Conservation (phyloP, 35 echinoderm and acorn worm genomes). For the Nesometra sesokonis region DNA sequence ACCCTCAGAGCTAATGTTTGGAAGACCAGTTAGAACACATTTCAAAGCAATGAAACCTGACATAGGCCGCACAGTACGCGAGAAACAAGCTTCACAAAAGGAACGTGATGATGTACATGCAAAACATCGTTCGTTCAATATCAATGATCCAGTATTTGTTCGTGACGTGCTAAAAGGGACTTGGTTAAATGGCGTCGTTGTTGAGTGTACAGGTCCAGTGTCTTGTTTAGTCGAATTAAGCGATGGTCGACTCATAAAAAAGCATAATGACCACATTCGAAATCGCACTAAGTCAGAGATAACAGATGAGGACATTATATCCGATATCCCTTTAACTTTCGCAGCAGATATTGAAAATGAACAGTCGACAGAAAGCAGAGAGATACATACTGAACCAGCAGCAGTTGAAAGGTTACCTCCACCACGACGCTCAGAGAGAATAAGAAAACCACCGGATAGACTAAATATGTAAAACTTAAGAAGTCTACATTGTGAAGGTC, state of each 20-base stretch:
- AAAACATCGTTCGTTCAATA: background rate
- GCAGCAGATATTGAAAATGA: too few species aligned
- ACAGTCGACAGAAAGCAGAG: too few species aligned
- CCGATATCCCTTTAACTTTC: too few species aligned
- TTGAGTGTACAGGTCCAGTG: background rate
- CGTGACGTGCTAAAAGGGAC: background rate
- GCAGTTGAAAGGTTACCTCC: too few species aligned
- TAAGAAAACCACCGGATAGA: too few species aligned
- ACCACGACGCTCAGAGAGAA: too few species aligned
- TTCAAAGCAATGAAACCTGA: background rate
- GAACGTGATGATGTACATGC: background rate
- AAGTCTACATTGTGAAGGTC: too few species aligned
- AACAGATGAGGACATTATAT: too few species aligned
- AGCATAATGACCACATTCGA: too few species aligned
- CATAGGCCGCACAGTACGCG: background rate
- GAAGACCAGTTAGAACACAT: background rate
- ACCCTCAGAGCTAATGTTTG: conserved; percentile 6
- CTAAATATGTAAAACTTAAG: too few species aligned
- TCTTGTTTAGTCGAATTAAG: background rate
- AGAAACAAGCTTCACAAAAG: conserved; percentile 2
- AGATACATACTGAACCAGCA: too few species aligned
- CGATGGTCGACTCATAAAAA: background rate
- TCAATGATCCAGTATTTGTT: background rate
- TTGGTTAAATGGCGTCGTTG: background rate
- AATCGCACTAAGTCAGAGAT: too few species aligned